These are phyloP conservation scores for Enoplosus armatus DNA, from an alignment of 2,797 vertebrate species.

Conservation along the genomic window DNA sequence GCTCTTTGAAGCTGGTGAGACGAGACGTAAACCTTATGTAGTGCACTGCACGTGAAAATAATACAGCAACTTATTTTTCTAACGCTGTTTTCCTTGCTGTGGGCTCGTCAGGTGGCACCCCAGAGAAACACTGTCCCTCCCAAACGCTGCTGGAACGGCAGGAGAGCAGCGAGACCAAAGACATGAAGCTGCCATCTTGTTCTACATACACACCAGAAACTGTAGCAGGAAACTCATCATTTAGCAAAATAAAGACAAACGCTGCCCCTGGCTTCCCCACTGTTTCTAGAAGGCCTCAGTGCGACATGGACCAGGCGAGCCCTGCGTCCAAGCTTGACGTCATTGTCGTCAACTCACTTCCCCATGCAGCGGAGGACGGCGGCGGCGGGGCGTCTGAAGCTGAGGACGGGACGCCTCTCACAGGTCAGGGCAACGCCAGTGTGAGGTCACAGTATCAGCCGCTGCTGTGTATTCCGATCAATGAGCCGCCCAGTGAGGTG, in stretches of 20 bases:
- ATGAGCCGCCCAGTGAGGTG: not conserved
- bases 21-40: not conserved
- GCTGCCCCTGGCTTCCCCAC: not conserved
- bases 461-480: conserved; percentile 20
- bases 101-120: conserved; percentile 13
- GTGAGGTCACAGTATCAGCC: conserved; percentile 28
- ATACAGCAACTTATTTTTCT: not conserved
- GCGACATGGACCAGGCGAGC: too few species aligned
- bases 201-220: conserved; percentile 30
- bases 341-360: conserved; percentile 3
- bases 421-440: not conserved
- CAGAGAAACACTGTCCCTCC: conserved; percentile 2
- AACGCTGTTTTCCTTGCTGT: conserved; percentile 20
- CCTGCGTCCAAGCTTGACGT: conserved; percentile 11
- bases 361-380: not conserved
- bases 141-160: conserved; percentile 19
- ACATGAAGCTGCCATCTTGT: conserved; percentile 44
- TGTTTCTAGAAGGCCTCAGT: not conserved
- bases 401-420: not conserved
- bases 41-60: not conserved
- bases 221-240: not conserved
- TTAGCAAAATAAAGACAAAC: not conserved
- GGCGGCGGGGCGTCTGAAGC: not conserved
- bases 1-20: not conserved
- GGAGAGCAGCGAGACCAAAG: conserved; percentile 12